Evolutionary conservation across 2,888 invertebrate genomes (phyloP).

Genomic region (Agyllia agylla): DNA sequence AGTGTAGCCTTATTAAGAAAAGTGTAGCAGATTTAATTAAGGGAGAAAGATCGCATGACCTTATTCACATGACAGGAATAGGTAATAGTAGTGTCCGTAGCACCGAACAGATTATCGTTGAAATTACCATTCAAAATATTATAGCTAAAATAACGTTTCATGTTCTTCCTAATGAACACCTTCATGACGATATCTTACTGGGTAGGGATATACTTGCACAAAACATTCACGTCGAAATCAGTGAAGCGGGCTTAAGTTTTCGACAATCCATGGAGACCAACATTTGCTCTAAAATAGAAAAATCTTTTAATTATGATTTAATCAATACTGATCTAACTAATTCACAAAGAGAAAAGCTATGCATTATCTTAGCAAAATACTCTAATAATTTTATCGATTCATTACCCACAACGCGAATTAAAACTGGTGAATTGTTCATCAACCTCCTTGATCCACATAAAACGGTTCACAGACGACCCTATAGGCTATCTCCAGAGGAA

Average conservation of each 20-base stretch:
- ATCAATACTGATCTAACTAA: not conserved
- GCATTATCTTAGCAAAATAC: not conserved
- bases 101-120: too few species aligned
- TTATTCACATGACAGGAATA: not conserved
- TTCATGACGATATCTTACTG: not conserved
- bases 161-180: not conserved
- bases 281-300: not conserved
- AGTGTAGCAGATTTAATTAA: not conserved
- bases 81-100: not conserved
- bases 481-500: conserved; percentile 30
- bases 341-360: not conserved
- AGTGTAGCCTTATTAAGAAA: conserved; percentile 36
- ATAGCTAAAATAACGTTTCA: not conserved
- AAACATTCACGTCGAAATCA: too few species aligned
- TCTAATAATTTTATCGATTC: not conserved
- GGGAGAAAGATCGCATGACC: conserved; percentile 22
- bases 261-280: not conserved
- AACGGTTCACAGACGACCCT: conserved; percentile 54
- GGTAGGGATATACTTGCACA: not conserved
- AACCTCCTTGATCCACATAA: conserved; percentile 34
- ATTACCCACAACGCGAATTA: not conserved
- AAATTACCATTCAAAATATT: not conserved
- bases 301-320: not conserved
- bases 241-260: too few species aligned
- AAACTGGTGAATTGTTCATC: conserved; percentile 47